Percentiles rank a stretch among this genome's conserved stretches.
Evolutionary conservation across 35 echinoderm and acorn worm genomes (phyloP).

Genomic region (Apostichopus californicus): DNA sequence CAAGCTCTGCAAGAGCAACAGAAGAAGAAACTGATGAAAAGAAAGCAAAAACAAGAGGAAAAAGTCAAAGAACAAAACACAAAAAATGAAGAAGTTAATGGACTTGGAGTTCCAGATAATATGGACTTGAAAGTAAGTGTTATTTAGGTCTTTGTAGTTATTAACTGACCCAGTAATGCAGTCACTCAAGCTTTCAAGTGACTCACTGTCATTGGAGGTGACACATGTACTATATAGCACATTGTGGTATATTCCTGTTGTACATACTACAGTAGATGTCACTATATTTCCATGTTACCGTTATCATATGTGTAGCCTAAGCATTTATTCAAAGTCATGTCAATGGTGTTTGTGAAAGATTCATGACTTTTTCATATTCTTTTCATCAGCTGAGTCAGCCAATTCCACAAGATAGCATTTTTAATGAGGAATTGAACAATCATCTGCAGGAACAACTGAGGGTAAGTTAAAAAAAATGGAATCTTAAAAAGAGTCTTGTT

Average conservation of each 20-base stretch:
- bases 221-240: slow-evolving; percentile 40
- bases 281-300: no score
- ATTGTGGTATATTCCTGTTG: no score
- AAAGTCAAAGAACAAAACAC: slow-evolving; percentile 57
- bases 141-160: no score
- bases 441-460: slow-evolving; percentile 85
- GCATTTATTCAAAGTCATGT: neutral
- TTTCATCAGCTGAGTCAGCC: slow-evolving; percentile 79
- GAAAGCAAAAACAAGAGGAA: slow-evolving; percentile 77
- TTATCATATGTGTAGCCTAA: no score
- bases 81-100: slow-evolving; percentile 18
- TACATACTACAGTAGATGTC: no score
- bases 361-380: slow-evolving; percentile 15
- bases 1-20: slow-evolving; percentile 97
- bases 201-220: slow-evolving; percentile 35
- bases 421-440: slow-evolving; percentile 80
- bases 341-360: neutral
- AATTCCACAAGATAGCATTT: slow-evolving; percentile 68
- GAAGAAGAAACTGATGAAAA: slow-evolving; percentile 76
- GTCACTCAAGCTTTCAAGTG: no score
- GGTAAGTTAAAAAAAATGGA: slow-evolving; percentile 52
- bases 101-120: slow-evolving; percentile 71
- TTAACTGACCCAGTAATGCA: no score
- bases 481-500: neutral
- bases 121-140: neutral